These are phyloP conservation scores for Pseudorasbora parva DNA, from an alignment of 2,113 vertebrate species.

Conservation along the genomic window DNA sequence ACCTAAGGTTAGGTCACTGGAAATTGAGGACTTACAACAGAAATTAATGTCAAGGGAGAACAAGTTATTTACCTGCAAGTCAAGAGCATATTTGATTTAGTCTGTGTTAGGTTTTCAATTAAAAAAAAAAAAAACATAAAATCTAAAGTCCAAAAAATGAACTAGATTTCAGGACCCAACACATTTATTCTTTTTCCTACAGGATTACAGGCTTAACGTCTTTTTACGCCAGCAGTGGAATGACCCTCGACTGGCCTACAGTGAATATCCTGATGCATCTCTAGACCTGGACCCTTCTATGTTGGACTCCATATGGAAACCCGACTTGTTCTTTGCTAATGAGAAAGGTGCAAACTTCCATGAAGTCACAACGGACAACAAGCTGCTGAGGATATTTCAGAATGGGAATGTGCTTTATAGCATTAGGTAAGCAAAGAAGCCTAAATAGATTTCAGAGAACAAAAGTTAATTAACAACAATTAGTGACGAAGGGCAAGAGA, in stretches of 20 bases:
- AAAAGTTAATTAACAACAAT: background rate
- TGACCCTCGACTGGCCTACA: slow-evolving; percentile 89
- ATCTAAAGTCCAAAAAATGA: background rate
- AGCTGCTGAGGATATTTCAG: slow-evolving; percentile 92
- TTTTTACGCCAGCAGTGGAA: slow-evolving; percentile 94
- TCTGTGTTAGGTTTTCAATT: background rate
- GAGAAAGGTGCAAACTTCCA: slow-evolving; percentile 96
- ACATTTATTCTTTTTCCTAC: slow-evolving; percentile 45
- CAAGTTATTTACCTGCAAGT: slow-evolving; percentile 1
- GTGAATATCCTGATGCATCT: slow-evolving; percentile 89
- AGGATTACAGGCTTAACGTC: slow-evolving; percentile 93
- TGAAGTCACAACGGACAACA: slow-evolving; percentile 92
- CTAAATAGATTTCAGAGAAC: background rate
- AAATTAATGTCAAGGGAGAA: slow-evolving; percentile 21
- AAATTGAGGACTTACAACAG: background rate
- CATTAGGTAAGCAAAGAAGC: slow-evolving; percentile 80
- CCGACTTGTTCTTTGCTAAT: slow-evolving; percentile 92
- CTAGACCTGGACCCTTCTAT: slow-evolving; percentile 92
- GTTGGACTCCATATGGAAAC: slow-evolving; percentile 96
- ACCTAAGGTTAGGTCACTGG: background rate
- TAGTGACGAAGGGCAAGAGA: background rate
- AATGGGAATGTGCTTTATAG: slow-evolving; percentile 93
- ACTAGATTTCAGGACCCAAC: background rate
- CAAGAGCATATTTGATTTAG: background rate
- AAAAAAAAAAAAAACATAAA: background rate